A percentile compares a stretch with the other conserved stretches of the same genome.
Conservation (phyloP, 2,113 vertebrate species). For the human region DNA sequence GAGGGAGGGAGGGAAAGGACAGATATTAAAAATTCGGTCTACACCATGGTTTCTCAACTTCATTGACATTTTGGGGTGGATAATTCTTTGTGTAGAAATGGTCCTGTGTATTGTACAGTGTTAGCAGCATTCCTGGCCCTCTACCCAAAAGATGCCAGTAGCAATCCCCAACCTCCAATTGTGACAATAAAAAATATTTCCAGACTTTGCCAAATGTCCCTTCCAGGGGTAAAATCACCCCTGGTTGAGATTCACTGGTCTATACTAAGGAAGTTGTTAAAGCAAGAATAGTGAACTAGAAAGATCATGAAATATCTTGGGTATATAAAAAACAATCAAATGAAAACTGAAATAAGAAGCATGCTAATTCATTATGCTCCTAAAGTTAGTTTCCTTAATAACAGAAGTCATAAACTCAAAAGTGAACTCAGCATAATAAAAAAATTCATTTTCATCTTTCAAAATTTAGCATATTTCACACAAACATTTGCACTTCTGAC, state of each 20-base stretch:
- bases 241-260: neutral
- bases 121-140: neutral
- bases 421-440: slow-evolving; percentile 31
- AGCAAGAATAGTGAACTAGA: neutral
- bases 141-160: neutral
- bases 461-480: neutral
- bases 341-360: neutral
- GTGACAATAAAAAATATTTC: neutral
- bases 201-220: neutral
- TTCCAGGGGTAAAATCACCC: neutral
- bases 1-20: rapidly evolving
- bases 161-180: neutral
- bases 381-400: neutral
- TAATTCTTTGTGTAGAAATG: neutral
- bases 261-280: neutral
- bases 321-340: neutral
- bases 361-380: neutral
- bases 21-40: neutral
- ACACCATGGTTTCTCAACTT: neutral
- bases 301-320: neutral
- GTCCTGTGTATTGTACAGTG: neutral
- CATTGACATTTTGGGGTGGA: neutral
- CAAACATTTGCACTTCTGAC: neutral
- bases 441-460: neutral
- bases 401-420: slow-evolving; percentile 4